Base-by-base conservation (phyloP, 2,797 vertebrate species). In the Amblyopsis hoosieri region DNA sequence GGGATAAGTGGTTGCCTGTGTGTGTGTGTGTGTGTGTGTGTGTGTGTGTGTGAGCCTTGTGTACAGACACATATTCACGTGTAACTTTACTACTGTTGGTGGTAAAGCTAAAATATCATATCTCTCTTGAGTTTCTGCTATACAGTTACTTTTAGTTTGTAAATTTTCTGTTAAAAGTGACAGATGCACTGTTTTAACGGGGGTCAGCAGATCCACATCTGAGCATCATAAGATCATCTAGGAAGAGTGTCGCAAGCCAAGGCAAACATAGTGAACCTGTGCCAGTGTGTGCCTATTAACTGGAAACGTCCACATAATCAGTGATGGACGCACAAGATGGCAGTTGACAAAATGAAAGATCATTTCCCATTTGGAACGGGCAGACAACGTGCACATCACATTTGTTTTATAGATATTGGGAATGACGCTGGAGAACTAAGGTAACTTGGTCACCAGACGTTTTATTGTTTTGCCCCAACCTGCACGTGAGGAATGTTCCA, bases 181-280 rank as follows among this genome's bases (percentile, higher is more conserved):
- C 90, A 90, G 91, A 92, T 92, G 91, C 88, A 72, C 75, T 89
- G 89, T 90, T 91, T 95, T 95, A 74, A 87, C 90, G 92, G 89
- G 89, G 91, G 94, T 96, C 95, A 96, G 95, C 95, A 95, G 83
- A 95, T 96, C 93, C 91, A 83, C 85, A 92, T 88, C 85, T 87
- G 94, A 96, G 94, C 91, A 91, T 89, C 90, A 85, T 94, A 94
- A 95, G 86, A 81, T 90, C 90, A 86, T 91, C 90, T 91, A 84
- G 85, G 91, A 90, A 93, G 33, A 90, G 90, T 89, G 82, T 85
- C 89, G 91, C 87, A 92, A 92, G 93, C 95, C 95, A 95, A 91
- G 89, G 93, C 91, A 94, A 94, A 94, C 91, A 94, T 88, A 91
- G 91, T 91, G 90, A 94, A 37, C 1, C 33, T 37, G 33, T 93